These are phyloP conservation scores for Coluber constrictor DNA, from an alignment of 2,797 vertebrate species.

Conservation along the genomic window DNA sequence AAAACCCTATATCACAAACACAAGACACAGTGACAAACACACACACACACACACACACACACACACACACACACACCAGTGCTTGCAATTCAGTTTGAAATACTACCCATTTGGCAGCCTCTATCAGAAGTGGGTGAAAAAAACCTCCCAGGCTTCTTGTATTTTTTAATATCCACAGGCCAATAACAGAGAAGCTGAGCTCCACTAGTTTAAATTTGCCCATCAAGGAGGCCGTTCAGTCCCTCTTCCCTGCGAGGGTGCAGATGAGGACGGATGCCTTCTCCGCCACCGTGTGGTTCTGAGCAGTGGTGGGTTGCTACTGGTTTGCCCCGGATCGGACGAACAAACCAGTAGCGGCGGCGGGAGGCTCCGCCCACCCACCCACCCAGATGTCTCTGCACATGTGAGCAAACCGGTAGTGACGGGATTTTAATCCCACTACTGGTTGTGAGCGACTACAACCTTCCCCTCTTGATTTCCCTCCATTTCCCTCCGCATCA, in stretches of 20 bases:
- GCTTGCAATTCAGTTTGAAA: slow-evolving; percentile 3
- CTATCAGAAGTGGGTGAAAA: slow-evolving; percentile 10
- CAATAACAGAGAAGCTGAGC: slow-evolving; percentile 39
- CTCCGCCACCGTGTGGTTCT: background rate
- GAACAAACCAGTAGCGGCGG: too few species aligned
- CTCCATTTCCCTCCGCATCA: slow-evolving; percentile 43
- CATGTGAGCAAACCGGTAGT: too few species aligned
- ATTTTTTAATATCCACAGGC: background rate
- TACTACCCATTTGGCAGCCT: too few species aligned
- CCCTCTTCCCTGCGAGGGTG: slow-evolving; percentile 57
- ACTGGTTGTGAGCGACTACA: slow-evolving; percentile 11
- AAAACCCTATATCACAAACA: slow-evolving; percentile 5
- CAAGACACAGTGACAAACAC: background rate
- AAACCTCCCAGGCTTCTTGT: background rate
- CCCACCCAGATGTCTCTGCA: too few species aligned
- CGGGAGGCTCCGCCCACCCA: too few species aligned
- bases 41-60: too few species aligned
- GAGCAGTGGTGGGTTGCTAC: too few species aligned
- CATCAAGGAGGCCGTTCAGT: slow-evolving; percentile 56
- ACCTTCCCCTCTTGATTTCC: slow-evolving; percentile 58
- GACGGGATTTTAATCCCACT: too few species aligned
- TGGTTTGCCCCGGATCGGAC: too few species aligned
- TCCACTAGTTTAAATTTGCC: slow-evolving; percentile 56
- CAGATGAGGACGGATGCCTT: slow-evolving; percentile 43
- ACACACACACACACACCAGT: slow-evolving; percentile 1